Base-by-base conservation (phyloP, 2,797 vertebrate species). In the Oryzias sinensis region DNA sequence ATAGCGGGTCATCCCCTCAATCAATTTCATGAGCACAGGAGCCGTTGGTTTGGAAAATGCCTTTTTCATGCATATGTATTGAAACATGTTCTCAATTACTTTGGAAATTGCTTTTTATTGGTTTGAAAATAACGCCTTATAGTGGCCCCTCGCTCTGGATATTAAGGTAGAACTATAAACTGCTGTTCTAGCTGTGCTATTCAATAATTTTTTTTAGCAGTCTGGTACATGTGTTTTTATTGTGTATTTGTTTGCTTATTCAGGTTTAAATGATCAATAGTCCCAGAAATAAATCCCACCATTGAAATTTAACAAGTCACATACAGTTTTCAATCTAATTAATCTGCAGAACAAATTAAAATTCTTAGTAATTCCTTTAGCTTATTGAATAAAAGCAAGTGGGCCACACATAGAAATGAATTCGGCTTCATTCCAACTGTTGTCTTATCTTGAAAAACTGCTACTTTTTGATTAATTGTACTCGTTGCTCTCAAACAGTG, bases 81-180 rank as follows among this genome's bases (percentile, higher is more conserved):
- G 96, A 97, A 98, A 99, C 94, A 92, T 98, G 96, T 98, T 97
- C 93, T 92, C 95, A 98, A 98, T 98, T 98, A 97, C 97, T 92
- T 93, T 94, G 94, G 94, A 98, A 98, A 97, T 97, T 96, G 95
- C 93, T 93, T 95, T 65, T 95, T 94, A 96, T 97, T 95, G 93
- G 93, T 93, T 94, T 95, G 95, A 93, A 89, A 88, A 89, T 89
- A 90, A 90, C 84, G 92, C 90, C 93, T 92, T 89, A 18, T 89
- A 90, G 82, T 83, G 89, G 89, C 88, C 88, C 87, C 90, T 86
- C 86, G 90, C 89, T 81, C 80, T 88, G 77, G 86, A 85, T 89
- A 87, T 93, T 88, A 83, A 86, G 83, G 79, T 84, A 79, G 84
- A 56, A 65, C 64, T 56, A 69, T 64, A 70, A 68, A 77, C 59